Base-by-base conservation (phyloP, 2,113 vertebrate species). In the Limanda limanda region DNA sequence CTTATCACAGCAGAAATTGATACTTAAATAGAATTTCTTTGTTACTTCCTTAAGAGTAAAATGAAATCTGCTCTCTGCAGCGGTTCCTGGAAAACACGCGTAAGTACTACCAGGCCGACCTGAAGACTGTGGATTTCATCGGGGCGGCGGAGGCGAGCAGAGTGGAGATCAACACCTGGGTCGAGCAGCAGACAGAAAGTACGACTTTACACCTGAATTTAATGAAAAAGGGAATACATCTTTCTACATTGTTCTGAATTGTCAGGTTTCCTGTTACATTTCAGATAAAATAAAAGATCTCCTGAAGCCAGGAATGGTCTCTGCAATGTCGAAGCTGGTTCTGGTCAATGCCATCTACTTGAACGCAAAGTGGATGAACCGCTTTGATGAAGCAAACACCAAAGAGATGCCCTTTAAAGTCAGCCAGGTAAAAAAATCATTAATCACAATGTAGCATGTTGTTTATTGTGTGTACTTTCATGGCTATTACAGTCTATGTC, bases 321-420 rank as follows among this genome's bases (percentile, higher is more conserved):
- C 80, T 10, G 6, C 87, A 65, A 88, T 64, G 67, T 98, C 96
- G 2, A 94, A 78, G 76, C 76, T 99, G 0, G 94, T 96, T 65
- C 83, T 99, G 40, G 96, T 98, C 74, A 98, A 97, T 0, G 97
- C 97, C 64, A 94, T 98, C 86, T 99, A 98, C 90, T 99, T 99
- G 90, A 99, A 98, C 85, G 97, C 95, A 0, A 94, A 87, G 35
- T 99, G 97, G 97, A 87, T 78, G 84, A 82, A 95, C 15, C 88
- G 86, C 59, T 99, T 98, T 81, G 7, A 88, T 31, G 79, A 83
- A 57, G 67, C 79, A 0, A 5, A 93, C 14, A 98, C 97, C 21
- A 81, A 78, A 11, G 90, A 96, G 61, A 90, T 91, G 76, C 89
- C 92, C 0, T 98, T 99, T 84, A 79, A 92, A 74, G 18, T 97